Percentiles rank a stretch among this genome's conserved stretches.
Evolutionary conservation across 2,888 invertebrate species (phyloP).

Genomic region (Brenthis hecate): DNA sequence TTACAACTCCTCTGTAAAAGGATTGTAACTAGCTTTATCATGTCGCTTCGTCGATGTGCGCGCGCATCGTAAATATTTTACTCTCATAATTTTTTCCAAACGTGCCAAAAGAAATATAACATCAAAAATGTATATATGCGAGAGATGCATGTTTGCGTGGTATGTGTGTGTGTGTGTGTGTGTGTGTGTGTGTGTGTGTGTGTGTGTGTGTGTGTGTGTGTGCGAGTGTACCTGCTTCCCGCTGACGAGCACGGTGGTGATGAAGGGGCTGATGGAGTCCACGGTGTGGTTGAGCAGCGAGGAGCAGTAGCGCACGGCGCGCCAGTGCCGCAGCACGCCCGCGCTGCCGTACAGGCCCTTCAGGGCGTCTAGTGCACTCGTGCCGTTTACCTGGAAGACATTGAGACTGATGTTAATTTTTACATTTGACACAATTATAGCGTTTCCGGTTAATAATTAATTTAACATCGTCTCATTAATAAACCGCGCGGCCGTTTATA

Average conservation of each 20-base stretch:
- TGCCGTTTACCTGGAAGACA: conserved; percentile 66
- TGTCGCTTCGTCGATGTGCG: too few species aligned
- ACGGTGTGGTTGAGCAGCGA: conserved; percentile 96
- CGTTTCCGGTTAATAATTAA: neutral
- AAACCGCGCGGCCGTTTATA: too few species aligned
- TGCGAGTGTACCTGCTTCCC: conserved; percentile 91
- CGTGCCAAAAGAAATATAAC: too few species aligned
- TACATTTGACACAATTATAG: neutral
- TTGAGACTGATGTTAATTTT: neutral
- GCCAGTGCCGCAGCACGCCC: conserved; percentile 94
- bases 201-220: neutral
- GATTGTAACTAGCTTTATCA: too few species aligned
- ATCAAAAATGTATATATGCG: neutral
- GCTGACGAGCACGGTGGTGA: conserved; percentile 97
- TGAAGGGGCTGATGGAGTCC: conserved; percentile 98
- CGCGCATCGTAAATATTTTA: too few species aligned
- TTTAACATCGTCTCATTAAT: too few species aligned
- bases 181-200: neutral
- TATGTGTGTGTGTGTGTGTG: neutral
- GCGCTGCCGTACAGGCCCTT: conserved; percentile 90
- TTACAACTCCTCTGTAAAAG: too few species aligned
- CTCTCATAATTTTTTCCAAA: too few species aligned
- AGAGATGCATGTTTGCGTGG: neutral
- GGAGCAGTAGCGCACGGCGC: conserved; percentile 96
- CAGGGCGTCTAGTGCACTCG: conserved; percentile 86